Base-by-base conservation (phyloP, 2,888 invertebrate species). In the Villa cingulata region DNA sequence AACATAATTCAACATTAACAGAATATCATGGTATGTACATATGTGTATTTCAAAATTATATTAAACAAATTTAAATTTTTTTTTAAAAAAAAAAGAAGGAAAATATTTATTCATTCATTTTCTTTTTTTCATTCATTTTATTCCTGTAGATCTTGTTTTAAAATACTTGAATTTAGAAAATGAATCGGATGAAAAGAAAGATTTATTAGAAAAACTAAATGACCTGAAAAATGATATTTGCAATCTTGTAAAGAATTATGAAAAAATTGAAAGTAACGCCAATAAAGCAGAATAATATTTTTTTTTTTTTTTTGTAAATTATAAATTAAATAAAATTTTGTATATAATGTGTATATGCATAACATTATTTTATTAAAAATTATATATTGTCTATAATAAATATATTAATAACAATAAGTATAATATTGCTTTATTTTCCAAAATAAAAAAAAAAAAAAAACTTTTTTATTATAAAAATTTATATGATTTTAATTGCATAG, bases 11-110 rank as follows among this genome's bases (percentile, higher is more conserved):
- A 2, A 69, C 76, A 48, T 72, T 95, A 2, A 74, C 78, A 40
- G 70, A 73, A 43, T 88, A 82, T 67, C 86, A 92, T 72, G 90
- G 91, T 91, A 70, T 66, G 70, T 62, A 54, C 44, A 34, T 34
- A 48, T 34, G 23, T 40, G n/a, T 23, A 23, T 6, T 6, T 23
- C 23, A 23, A 23, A 39, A 17, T 27, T 16, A n/a, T 34, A 9
- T n/a, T 36, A 37, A 23, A 4, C n/a, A n/a, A n/a, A n/a, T n/a
- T n/a, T n/a, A n/a, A 46, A 6, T 36, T 18, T 15, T 42, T 39
- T 34, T 45, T 40, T 40, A 23, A n/a, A 18, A 15, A 16, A 16
- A 37, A 37, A 32, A 17, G 15, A 23, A 23, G 23, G n/a, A n/a
- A n/a, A 17, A 18, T 37, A 29, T 17, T 10, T 42, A 17, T 38